These are phyloP conservation scores for Pogonomyrmex barbatus DNA, from an alignment of 1,140 invertebrate species.

Conservation along the genomic window DNA sequence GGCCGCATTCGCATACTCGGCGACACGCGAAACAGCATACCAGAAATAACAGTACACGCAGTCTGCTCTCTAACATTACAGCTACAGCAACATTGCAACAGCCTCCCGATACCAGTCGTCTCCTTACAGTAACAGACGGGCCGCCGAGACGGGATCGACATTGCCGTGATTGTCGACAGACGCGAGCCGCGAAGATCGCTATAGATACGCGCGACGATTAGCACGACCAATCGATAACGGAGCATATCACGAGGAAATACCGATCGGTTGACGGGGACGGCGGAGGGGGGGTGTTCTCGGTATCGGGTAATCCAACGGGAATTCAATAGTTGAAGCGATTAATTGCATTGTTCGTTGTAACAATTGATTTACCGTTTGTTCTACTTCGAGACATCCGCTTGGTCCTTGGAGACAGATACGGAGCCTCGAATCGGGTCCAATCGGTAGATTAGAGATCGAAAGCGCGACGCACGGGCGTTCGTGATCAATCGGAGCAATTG, in stretches of 20 bases:
- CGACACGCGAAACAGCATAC: conserved; percentile 68
- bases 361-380: conserved; percentile 19
- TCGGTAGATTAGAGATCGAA: conserved; percentile 59
- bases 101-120: conserved; percentile 85
- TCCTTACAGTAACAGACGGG: conserved; percentile 82
- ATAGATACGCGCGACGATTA: conserved; percentile 40
- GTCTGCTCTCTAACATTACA: conserved; percentile 76
- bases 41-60: conserved; percentile 73
- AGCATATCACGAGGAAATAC: conserved; percentile 40
- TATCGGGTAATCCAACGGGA: background rate
- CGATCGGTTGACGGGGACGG: conserved; percentile 1
- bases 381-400: conserved; percentile 16
- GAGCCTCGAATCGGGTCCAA: conserved; percentile 54
- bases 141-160: conserved; percentile 44
- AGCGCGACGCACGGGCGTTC: background rate
- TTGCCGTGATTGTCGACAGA: conserved; percentile 34
- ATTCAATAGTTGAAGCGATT: background rate
- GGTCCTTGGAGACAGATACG: conserved; percentile 16
- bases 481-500: background rate
- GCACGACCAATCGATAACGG: conserved; percentile 54
- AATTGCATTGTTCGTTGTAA: background rate
- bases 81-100: conserved; percentile 78
- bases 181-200: conserved; percentile 9
- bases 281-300: conserved; percentile 9
- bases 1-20: conserved; percentile 72